Conservation (phyloP, 1,140 invertebrate genomes). For the Dinoponera quadriceps region DNA sequence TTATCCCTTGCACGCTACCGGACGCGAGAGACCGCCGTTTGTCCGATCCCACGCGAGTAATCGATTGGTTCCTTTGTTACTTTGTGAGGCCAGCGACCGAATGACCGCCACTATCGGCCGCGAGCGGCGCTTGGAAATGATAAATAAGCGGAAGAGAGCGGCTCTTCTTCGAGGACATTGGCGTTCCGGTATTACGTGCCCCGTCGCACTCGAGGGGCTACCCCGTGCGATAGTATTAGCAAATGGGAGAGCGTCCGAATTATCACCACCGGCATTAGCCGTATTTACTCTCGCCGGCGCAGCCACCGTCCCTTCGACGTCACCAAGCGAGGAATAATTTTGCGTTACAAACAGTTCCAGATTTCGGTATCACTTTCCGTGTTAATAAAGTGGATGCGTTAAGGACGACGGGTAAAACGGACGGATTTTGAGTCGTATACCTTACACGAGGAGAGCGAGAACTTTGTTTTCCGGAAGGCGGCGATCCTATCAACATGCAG, state of each 20-base stretch:
- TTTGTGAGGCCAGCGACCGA: conserved; percentile 16
- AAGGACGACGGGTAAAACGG: too few relatives aligned
- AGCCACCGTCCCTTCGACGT: too few relatives aligned
- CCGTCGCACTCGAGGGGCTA: too few relatives aligned
- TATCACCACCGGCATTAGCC: too few relatives aligned
- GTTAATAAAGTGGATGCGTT: too few relatives aligned
- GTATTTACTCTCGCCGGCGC: conserved; percentile 14
- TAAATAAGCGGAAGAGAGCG: conserved; percentile 49
- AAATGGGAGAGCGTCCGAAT: too few relatives aligned
- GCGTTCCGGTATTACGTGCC: neutral
- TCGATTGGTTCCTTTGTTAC: conserved; percentile 63
- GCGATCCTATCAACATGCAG: neutral
- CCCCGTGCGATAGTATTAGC: too few relatives aligned
- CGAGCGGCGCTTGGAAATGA: conserved; percentile 28
- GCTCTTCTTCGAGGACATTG: conserved; percentile 1
- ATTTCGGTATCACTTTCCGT: too few relatives aligned
- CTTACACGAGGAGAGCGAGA: neutral
- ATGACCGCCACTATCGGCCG: neutral
- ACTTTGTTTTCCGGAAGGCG: neutral
- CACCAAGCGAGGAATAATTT: too few relatives aligned
- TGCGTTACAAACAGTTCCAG: too few relatives aligned
- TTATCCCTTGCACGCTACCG: conserved; percentile 35
- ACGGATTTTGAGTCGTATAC: too few relatives aligned
- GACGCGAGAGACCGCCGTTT: conserved; percentile 51
- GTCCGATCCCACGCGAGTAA: conserved; percentile 57